Evolutionary conservation across 1,140 invertebrate species (phyloP).

Genomic region (Tyrophagus putrescentiae): DNA sequence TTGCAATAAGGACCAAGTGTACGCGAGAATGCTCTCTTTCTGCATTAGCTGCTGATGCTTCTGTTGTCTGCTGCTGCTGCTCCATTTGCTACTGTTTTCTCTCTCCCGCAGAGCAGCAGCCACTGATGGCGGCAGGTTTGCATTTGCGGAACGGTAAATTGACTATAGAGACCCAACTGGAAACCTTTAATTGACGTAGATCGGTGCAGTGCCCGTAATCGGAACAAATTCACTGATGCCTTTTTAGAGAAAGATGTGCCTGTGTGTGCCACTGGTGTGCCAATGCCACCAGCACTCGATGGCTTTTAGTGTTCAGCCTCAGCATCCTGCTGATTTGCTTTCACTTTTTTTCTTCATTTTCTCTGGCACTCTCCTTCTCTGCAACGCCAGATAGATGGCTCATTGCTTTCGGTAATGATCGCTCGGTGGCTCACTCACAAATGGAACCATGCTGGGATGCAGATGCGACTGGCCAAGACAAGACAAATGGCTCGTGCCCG

Average conservation of each 20-base stretch:
- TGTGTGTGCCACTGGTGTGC: background rate
- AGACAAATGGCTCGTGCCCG: background rate
- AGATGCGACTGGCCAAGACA: no score
- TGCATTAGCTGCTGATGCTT: background rate
- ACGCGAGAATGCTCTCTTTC: background rate
- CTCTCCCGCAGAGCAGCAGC: no score
- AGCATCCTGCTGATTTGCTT: background rate
- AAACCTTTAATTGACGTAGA: conserved; percentile 11
- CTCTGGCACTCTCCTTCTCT: background rate
- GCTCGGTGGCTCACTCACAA: background rate
- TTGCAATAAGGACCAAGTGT: background rate
- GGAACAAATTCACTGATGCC: conserved; percentile 8
- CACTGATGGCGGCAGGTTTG: no score
- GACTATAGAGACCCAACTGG: conserved; percentile 12
- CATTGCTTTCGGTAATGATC: conserved; percentile 1
- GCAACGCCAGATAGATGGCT: conserved; percentile 1
- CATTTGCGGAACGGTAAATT: conserved; percentile 12
- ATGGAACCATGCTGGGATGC: background rate
- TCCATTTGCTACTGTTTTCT: no score
- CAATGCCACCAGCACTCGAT: background rate
- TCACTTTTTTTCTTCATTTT: no score
- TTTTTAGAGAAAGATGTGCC: no score
- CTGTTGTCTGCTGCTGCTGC: background rate
- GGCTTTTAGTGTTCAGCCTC: background rate
- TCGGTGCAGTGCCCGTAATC: background rate